phyloP scores from a whole-genome alignment of 2,888 invertebrate genomes.

The Apamea crenata region DNA sequence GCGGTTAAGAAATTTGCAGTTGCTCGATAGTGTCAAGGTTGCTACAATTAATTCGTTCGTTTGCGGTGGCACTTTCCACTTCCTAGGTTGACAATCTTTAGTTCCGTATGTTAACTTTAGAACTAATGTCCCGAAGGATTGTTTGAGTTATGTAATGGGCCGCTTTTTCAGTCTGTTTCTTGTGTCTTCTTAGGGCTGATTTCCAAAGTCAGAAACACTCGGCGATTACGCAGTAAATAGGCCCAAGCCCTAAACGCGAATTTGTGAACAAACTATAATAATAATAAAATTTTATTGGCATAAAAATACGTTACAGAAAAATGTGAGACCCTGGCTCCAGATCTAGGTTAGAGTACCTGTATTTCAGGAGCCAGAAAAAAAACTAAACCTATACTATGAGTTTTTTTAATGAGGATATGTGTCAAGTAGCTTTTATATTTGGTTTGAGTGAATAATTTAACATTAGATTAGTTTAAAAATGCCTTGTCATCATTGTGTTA shows the following conservation, averaged over 20 bases:
- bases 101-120: conserved; percentile 17
- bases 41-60: conserved; percentile 58
- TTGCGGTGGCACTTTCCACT: conserved; percentile 43
- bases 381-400: background rate
- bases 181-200: background rate
- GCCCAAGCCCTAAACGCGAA: background rate
- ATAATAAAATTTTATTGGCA: too few species aligned
- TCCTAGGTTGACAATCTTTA: conserved; percentile 49
- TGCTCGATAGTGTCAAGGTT: conserved; percentile 76
- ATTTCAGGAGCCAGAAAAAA: too few species aligned
- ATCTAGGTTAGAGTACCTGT: too few species aligned
- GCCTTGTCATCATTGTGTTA: background rate
- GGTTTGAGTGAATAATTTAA: background rate
- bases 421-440: conserved; percentile 1
- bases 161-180: background rate
- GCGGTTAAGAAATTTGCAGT: conserved; percentile 74
- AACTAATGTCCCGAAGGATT: conserved; percentile 2
- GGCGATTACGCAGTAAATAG: background rate
- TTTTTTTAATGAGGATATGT: background rate
- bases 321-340: too few species aligned
- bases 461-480: background rate
- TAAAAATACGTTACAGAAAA: too few species aligned
- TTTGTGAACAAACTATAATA: background rate
- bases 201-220: background rate
- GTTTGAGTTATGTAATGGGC: background rate